These are phyloP conservation scores for Dasyornis broadbenti DNA, from an alignment of 2,113 vertebrate genomes.

Conservation along the genomic window DNA sequence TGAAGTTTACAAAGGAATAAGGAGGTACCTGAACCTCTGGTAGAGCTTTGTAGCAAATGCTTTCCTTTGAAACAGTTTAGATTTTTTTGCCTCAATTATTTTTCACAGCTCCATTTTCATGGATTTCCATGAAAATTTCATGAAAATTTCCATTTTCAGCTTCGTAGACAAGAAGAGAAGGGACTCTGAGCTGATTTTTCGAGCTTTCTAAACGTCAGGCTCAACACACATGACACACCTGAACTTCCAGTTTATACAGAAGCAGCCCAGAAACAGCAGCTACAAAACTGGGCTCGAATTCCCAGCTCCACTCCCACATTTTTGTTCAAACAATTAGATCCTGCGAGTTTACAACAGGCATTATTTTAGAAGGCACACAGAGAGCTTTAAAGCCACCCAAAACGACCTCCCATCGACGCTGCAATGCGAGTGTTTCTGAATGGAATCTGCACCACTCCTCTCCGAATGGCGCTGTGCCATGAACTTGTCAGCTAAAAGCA, in stretches of 20 bases:
- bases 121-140: too few species aligned
- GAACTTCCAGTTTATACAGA: background rate
- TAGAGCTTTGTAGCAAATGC: background rate
- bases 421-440: background rate
- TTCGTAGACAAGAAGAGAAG: background rate
- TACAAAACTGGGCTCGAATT: background rate
- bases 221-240: fast-evolving
- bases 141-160: too few species aligned
- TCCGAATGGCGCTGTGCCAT: background rate
- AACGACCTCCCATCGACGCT: background rate
- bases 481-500: background rate
- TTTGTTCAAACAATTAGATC: background rate
- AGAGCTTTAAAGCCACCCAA: background rate
- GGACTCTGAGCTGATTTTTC: background rate
- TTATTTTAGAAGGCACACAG: background rate
- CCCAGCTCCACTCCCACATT: background rate
- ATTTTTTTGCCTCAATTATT: background rate
- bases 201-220: background rate
- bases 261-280: background rate
- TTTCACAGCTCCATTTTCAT: background rate
- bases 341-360: background rate
- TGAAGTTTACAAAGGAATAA: background rate
- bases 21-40: background rate
- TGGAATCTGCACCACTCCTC: background rate
- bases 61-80: background rate